Base-by-base conservation (phyloP, 2,888 invertebrate genomes). In the Heliconius aoede region DNA sequence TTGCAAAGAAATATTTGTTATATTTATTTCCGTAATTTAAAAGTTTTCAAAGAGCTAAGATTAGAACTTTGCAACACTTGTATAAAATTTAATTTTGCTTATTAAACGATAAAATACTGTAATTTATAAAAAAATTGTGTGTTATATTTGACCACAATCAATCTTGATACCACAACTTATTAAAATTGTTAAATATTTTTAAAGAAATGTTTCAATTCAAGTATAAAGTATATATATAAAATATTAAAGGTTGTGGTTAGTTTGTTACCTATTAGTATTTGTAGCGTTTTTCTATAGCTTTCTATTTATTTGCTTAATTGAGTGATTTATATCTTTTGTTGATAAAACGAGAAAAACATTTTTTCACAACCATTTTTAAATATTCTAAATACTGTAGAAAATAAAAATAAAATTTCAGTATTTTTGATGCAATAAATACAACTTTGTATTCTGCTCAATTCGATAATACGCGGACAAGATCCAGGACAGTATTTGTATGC, bases 401-500 rank as follows among this genome's bases (percentile, higher is more conserved):
- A 36, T 36, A 36, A 36, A 51, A 26, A 24, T 15, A 46, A 28
- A 67, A 28, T 11, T 69, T 51, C 51, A 55, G 68, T 69, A 69
- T 69, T 69, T 68, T 55, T 30, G 15, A 51, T 51, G 68, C 28
- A 69, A 69, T 69, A 69, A 51, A 30, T 55, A 30, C 51, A 11
- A 30, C 15, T 30, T 69, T 51, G 26, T 28, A 69, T 32, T 69
- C 51, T 55, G 69, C 69, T 69, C 51, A 69, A 69, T 51, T n/a
- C 9, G n/a, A 9, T 30, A 24, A 55, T 69, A 55, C 15, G 15
- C 55, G 55, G n/a, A 69, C 55, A 15, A 69, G 21, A n/a, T 55
- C 13, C 89, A 86, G 89, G 89, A 86, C 93, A 93, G 93, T 93
- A 93, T 93, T 93, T 84, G 87, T 83, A 89, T 90, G 92, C 92